Percentiles rank a stretch among this genome's conserved stretches.
phyloP scores from a whole-genome alignment of 2,888 invertebrate species.

The Mantis religiosa region DNA sequence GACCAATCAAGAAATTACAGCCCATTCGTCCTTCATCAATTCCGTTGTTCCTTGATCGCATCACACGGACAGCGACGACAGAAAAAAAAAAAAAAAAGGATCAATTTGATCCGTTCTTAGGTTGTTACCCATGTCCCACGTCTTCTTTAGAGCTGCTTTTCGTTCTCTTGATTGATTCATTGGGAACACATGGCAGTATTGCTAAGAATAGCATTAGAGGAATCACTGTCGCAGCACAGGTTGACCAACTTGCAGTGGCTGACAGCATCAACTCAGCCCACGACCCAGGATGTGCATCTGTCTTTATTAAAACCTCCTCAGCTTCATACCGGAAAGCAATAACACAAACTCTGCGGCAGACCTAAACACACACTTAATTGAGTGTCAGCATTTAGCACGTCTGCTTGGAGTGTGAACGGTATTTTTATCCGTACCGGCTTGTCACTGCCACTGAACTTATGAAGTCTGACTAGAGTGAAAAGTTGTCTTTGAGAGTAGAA shows the following conservation, averaged over 20 bases:
- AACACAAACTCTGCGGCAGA: neutral
- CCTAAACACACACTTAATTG: constrained; percentile 16
- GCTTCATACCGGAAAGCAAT: neutral
- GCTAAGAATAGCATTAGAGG: constrained; percentile 6
- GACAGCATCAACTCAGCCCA: constrained; percentile 3
- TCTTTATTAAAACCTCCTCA: constrained; percentile 21
- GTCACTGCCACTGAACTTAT: neutral
- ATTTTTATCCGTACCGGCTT: neutral
- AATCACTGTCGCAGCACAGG: neutral
- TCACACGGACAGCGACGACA: neutral
- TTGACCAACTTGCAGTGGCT: neutral
- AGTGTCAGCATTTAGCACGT: constrained; percentile 17
- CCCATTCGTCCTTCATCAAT: constrained; percentile 27
- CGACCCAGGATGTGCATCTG: constrained; percentile 20
- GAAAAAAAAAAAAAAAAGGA: neutral
- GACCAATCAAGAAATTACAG: constrained; percentile 28
- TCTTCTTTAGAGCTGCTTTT: neutral
- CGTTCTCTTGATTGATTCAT: constrained; percentile 20
- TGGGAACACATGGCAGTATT: constrained; percentile 13
- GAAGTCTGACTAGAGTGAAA: neutral
- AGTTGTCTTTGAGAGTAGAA: constrained; percentile 4
- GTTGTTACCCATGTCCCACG: neutral
- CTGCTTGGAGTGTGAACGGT: constrained; percentile 7
- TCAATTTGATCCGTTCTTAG: neutral
- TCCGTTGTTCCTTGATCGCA: constrained; percentile 6